phyloP scores from a whole-genome alignment of 2,797 vertebrate genomes.

The Uromys caudimaculatus region DNA sequence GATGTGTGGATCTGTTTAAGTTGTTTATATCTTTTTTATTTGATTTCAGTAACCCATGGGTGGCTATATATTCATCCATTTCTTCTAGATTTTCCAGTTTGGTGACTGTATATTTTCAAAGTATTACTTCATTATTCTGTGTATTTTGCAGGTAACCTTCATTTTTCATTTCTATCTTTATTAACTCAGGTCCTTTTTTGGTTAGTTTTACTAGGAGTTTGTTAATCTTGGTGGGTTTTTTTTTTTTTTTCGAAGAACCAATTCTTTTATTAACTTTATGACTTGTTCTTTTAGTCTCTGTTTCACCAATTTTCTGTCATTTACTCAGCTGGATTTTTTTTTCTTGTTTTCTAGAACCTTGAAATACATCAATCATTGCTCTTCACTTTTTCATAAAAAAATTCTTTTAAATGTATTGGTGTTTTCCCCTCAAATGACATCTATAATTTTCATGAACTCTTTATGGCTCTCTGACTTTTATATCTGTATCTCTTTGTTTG shows the following conservation, averaged over 20 bases:
- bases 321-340: neutral
- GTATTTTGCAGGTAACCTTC: neutral
- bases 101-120: neutral
- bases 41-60: neutral
- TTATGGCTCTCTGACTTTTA: neutral
- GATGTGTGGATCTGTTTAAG: neutral
- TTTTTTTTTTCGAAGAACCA: neutral
- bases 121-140: neutral
- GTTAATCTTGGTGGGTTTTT: neutral
- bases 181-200: neutral
- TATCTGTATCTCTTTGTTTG: neutral
- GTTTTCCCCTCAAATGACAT: neutral
- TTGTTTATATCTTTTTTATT: neutral
- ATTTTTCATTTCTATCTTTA: neutral
- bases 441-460: neutral
- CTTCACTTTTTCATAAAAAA: neutral
- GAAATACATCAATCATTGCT: neutral
- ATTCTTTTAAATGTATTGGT: conserved; percentile 12
- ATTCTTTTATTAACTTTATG: neutral
- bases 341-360: neutral
- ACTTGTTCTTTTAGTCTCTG: neutral
- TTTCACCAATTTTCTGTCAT: neutral
- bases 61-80: neutral
- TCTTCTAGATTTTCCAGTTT: neutral
- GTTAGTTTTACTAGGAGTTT: neutral